Percentiles rank a stretch among this genome's conserved stretches.
Conservation (phyloP, 2,797 vertebrate species). For the Sebastes aleutianus region DNA sequence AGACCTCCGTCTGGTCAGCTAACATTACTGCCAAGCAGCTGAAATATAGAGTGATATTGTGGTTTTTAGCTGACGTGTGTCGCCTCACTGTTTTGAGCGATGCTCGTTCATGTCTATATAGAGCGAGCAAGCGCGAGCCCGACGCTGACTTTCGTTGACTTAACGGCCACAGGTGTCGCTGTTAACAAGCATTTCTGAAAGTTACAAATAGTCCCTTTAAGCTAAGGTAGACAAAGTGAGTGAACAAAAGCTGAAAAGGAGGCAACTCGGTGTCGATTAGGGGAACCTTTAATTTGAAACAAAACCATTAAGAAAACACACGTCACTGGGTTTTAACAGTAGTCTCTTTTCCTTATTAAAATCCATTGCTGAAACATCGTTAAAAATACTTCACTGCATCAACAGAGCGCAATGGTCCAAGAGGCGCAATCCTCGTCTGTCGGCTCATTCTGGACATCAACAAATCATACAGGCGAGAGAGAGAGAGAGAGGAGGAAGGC, state of each 20-base stretch:
- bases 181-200: too few species aligned
- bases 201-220: too few species aligned
- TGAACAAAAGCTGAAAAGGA: background rate
- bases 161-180: too few species aligned
- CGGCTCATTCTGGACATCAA: slow-evolving; percentile 2
- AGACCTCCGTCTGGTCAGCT: too few species aligned
- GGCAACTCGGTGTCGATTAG: background rate
- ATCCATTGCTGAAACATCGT: slow-evolving; percentile 59
- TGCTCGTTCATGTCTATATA: too few species aligned
- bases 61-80: too few species aligned
- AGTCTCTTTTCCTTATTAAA: slow-evolving; percentile 63
- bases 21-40: too few species aligned
- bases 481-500: background rate
- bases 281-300: slow-evolving; percentile 70
- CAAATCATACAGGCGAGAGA: background rate
- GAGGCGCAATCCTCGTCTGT: background rate
- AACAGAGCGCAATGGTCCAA: slow-evolving; percentile 34
- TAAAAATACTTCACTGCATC: slow-evolving; percentile 63
- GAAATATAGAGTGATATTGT: too few species aligned
- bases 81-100: too few species aligned
- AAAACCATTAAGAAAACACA: slow-evolving; percentile 37
- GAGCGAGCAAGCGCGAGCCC: too few species aligned
- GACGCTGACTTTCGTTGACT: too few species aligned
- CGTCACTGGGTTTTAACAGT: slow-evolving; percentile 45
- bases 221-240: background rate